A percentile compares a stretch with the other conserved stretches of the same genome.
Conservation (phyloP, 2,797 vertebrate species). For the Onychomys arenicola region DNA sequence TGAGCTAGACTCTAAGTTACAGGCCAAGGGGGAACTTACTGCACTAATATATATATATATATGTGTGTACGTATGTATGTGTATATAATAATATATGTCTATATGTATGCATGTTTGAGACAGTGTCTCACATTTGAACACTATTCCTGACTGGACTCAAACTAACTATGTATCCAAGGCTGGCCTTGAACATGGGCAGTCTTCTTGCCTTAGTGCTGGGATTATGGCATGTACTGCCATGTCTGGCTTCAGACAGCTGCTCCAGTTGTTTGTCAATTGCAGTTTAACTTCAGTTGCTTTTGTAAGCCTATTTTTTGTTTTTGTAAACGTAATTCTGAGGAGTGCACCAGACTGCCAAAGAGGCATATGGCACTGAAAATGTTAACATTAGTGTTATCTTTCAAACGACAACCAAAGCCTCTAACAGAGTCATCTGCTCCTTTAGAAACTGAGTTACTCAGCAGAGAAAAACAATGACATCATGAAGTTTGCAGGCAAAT, state of each 20-base stretch:
- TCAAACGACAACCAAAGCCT: neutral
- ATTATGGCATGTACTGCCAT: too few species aligned
- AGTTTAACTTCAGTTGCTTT: neutral
- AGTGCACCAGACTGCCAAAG: neutral
- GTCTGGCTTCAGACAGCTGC: neutral
- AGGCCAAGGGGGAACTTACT: neutral
- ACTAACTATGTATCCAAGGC: neutral
- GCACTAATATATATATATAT: neutral
- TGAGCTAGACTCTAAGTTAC: neutral
- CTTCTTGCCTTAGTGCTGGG: neutral
- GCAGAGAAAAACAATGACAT: too few species aligned
- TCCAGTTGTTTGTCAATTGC: neutral
- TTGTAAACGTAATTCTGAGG: conserved; percentile 16
- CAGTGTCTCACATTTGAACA: neutral
- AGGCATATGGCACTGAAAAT: neutral
- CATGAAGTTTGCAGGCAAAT: too few species aligned
- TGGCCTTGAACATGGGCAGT: neutral
- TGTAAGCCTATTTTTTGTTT: neutral
- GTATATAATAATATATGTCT: neutral
- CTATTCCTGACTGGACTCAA: neutral
- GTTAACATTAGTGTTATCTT: neutral
- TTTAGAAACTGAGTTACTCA: neutral
- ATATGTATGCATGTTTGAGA: neutral
- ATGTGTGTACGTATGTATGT: neutral
- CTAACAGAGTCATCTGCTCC: neutral